Evolutionary conservation across 1,140 invertebrate genomes (phyloP).

Genomic region (silkworm (Bombyx mori)): ASM3026992v2 NC_085110.1:11952001-11952500

Average conservation of each 20-base stretch:
- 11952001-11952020: neutral
- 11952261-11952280: too few species aligned
- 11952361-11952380: slow-evolving; percentile 22
- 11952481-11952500: too few species aligned
- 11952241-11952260: neutral
- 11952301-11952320: slow-evolving; percentile 37
- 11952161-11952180: slow-evolving; percentile 41
- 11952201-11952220: slow-evolving; percentile 33
- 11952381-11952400: too few species aligned
- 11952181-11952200: slow-evolving; percentile 37
- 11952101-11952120: slow-evolving; percentile 28
- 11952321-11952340: slow-evolving; percentile 29
- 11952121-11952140: slow-evolving; percentile 26
- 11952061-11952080: too few species aligned
- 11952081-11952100: neutral
- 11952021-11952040: neutral
- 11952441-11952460: too few species aligned
- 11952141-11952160: slow-evolving; percentile 24
- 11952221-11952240: slow-evolving; percentile 9
- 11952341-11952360: slow-evolving; percentile 57
- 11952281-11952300: slow-evolving; percentile 15
- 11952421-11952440: too few species aligned
- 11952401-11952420: too few species aligned
- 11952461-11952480: too few species aligned
- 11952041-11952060: too few species aligned